These are phyloP conservation scores for Drosophila austrosaltans DNA, from an alignment of 2,888 invertebrate genomes.

Conservation along the genomic window DNA sequence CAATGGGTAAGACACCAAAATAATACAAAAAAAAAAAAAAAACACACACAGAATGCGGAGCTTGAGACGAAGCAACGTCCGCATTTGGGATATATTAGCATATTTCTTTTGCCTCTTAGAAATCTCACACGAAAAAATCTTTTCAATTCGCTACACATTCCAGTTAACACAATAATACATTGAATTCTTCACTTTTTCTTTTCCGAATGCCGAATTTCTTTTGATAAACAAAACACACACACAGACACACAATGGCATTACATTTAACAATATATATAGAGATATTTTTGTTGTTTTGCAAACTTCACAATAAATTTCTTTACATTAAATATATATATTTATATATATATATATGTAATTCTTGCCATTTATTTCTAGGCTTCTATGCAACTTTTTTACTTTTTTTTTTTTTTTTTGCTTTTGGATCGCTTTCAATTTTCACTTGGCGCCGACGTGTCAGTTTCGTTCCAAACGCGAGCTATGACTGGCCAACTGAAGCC, in stretches of 20 bases:
- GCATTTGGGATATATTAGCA: conserved; percentile 62
- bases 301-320: conserved; percentile 34
- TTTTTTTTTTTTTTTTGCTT: too few relatives aligned
- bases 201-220: conserved; percentile 26
- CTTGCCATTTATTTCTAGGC: conserved; percentile 40
- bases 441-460: conserved; percentile 80
- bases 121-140: conserved; percentile 64
- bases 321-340: background rate
- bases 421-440: conserved; percentile 41
- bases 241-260: background rate
- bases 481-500: conserved; percentile 71
- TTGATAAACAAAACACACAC: conserved; percentile 44
- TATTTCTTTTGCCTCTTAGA: conserved; percentile 68
- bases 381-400: conserved; percentile 31
- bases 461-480: conserved; percentile 79
- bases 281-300: conserved; percentile 36
- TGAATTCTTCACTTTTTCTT: conserved; percentile 24
- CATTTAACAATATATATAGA: conserved; percentile 23
- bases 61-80: conserved; percentile 37
- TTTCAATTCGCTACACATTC: conserved; percentile 65
- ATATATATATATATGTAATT: background rate
- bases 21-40: conserved; percentile 40
- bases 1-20: conserved; percentile 44
- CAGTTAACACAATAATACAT: conserved; percentile 41
- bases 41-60: conserved; percentile 59